These are phyloP conservation scores for Vidua chalybeata DNA, from an alignment of 2,113 vertebrate species.

Conservation along the genomic window DNA sequence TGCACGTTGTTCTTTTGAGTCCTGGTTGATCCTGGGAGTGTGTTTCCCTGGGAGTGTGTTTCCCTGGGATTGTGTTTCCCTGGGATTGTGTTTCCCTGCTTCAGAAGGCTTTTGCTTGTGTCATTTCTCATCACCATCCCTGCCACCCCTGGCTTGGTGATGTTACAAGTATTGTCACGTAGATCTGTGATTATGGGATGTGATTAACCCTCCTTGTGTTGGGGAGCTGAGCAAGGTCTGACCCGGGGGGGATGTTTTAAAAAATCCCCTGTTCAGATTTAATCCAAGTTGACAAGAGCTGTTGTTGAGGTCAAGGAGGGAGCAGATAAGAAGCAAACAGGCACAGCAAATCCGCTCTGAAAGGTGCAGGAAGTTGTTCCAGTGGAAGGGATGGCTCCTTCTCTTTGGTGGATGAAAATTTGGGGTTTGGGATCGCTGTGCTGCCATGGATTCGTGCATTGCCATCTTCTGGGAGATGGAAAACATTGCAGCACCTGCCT, in stretches of 20 bases:
- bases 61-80: not conserved
- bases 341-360: not conserved
- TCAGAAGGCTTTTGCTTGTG: not conserved
- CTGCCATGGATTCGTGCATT: slow-evolving; percentile 4
- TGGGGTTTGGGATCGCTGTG: not conserved
- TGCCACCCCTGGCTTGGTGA: not conserved
- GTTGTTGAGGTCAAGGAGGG: not conserved
- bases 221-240: slow-evolving; percentile 21
- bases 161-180: not conserved
- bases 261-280: not conserved
- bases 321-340: not conserved
- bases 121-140: not conserved
- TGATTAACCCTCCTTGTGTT: slow-evolving; percentile 18
- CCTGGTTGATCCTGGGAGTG: not conserved
- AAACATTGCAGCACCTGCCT: not conserved
- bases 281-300: slow-evolving; percentile 47
- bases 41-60: not conserved
- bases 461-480: slow-evolving; percentile 46
- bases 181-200: not conserved
- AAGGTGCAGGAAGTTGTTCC: not conserved
- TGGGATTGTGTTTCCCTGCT: not conserved
- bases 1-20: not conserved
- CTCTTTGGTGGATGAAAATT: not conserved
- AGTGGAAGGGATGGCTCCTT: not conserved
- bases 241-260: not conserved